These are phyloP conservation scores for Didymodactylos carnosus DNA, from an alignment of 2,888 invertebrate species.

Conservation along the genomic window DNA sequence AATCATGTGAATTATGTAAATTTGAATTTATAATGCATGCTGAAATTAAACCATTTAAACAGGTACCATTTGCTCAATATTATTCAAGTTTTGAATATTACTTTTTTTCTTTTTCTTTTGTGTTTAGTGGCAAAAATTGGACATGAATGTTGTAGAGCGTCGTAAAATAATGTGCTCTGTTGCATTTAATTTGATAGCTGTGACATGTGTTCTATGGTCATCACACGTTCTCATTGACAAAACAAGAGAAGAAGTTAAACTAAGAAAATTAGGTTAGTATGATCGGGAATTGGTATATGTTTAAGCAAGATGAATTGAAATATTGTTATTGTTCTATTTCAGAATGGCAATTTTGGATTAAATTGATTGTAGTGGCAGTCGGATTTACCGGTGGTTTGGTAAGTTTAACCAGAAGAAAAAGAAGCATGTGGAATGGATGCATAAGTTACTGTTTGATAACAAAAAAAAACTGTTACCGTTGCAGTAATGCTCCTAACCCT, in stretches of 20 bases:
- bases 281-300: no score
- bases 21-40: slow-evolving; percentile 89
- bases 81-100: neutral
- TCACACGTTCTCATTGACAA: slow-evolving; percentile 85
- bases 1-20: slow-evolving; percentile 81
- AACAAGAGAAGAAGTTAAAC: slow-evolving; percentile 69
- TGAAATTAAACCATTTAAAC: slow-evolving; percentile 81
- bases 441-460: no score
- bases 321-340: no score
- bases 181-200: slow-evolving; percentile 78
- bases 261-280: slow-evolving; percentile 39
- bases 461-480: no score
- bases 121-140: slow-evolving; percentile 63
- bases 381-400: slow-evolving; percentile 73
- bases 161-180: slow-evolving; percentile 77
- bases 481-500: no score
- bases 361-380: slow-evolving; percentile 81
- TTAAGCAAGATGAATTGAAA: no score
- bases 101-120: neutral
- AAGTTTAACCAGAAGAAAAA: no score
- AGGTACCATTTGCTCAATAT: slow-evolving; percentile 26
- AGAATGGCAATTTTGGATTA: slow-evolving; percentile 97
- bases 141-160: slow-evolving; percentile 77
- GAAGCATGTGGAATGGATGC: no score
- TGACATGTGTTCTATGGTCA: slow-evolving; percentile 90